phyloP scores from a whole-genome alignment of 1,140 invertebrate genomes.

The Mercenaria mercenaria region DNA sequence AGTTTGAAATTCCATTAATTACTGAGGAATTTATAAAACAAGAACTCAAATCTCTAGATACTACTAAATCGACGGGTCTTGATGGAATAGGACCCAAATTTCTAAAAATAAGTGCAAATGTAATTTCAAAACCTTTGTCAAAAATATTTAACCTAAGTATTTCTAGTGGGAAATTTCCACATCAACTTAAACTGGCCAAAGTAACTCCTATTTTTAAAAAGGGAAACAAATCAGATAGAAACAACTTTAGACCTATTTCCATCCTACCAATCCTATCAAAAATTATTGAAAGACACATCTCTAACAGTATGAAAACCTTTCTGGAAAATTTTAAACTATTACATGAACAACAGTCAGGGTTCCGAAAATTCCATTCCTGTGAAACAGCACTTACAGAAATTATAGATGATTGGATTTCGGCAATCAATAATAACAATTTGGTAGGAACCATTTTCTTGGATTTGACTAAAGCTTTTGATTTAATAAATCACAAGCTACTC shows the following conservation, averaged over 20 bases:
- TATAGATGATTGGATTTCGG: neutral
- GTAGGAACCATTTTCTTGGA: neutral
- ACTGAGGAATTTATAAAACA: no score
- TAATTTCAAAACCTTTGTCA: neutral
- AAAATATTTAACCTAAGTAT: constrained; percentile 12
- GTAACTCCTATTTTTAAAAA: neutral
- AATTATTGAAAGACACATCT: neutral
- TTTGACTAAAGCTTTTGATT: neutral
- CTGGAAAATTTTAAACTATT: neutral
- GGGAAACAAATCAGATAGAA: neutral
- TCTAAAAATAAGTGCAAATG: neutral
- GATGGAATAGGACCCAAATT: neutral
- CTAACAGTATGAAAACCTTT: neutral
- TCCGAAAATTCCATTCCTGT: neutral
- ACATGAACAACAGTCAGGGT: neutral
- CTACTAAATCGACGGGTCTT: neutral
- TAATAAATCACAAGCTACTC: neutral
- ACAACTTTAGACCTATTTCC: neutral
- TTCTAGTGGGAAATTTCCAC: neutral
- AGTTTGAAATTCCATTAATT: neutral
- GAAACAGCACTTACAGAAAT: neutral
- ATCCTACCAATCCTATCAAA: neutral
- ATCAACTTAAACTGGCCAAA: neutral
- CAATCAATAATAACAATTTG: neutral
- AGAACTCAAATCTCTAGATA: neutral